phyloP scores from a whole-genome alignment of 1,140 invertebrate genomes.

The Drosophila jambulina region DNA sequence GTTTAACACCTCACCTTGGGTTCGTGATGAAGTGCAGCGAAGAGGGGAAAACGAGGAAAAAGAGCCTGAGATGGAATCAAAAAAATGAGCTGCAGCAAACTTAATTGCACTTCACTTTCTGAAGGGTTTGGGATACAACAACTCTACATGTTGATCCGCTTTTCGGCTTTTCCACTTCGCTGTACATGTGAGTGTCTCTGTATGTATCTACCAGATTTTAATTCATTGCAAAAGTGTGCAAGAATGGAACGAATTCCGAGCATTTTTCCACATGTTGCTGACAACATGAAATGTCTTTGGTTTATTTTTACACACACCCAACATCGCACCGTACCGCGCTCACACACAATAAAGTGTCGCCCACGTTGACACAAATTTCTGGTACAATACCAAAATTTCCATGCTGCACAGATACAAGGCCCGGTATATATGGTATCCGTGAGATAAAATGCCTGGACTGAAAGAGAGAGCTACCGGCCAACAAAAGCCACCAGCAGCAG shows the following conservation, averaged over 20 bases:
- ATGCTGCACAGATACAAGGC: conserved; percentile 51
- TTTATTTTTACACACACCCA: conserved; percentile 64
- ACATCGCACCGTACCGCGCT: conserved; percentile 11
- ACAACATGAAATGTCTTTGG: conserved; percentile 59
- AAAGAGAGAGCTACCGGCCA: conserved; percentile 39
- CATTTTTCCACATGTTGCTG: conserved; percentile 50
- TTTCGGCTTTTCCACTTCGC: conserved; percentile 17
- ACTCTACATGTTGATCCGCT: conserved; percentile 25
- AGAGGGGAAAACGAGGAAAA: not conserved
- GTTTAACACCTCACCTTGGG: conserved; percentile 69
- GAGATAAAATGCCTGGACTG: conserved; percentile 28
- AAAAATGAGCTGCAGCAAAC: conserved; percentile 28
- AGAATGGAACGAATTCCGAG: conserved; percentile 47
- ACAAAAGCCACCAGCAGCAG: conserved; percentile 8
- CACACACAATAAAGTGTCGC: conserved; percentile 57
- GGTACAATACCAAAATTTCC: conserved; percentile 59
- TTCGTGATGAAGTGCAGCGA: conserved; percentile 42
- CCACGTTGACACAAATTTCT: conserved; percentile 76
- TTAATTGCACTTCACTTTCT: conserved; percentile 67
- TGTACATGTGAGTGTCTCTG: not conserved
- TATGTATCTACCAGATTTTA: conserved; percentile 34
- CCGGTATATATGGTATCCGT: conserved; percentile 42
- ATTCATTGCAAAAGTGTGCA: conserved; percentile 48
- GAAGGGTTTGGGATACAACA: conserved; percentile 51
- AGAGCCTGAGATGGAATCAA: conserved; percentile 34